Evolutionary conservation across 2,888 invertebrate genomes (phyloP).

Genomic region (Torymus aiolomorphi): DNA sequence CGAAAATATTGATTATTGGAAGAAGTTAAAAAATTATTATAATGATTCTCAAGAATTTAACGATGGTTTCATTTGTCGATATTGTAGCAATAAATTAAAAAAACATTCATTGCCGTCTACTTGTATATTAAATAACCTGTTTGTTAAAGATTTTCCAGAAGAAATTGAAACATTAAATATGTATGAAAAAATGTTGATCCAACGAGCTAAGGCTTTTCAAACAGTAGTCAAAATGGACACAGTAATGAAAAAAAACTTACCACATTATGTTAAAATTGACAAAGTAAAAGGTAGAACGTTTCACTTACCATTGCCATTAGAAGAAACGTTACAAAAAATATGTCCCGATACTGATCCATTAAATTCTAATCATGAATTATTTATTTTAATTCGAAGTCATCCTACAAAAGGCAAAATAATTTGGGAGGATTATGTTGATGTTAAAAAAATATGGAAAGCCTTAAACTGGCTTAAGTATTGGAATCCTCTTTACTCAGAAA

Average conservation of each 20-base stretch:
- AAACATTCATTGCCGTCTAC: no score
- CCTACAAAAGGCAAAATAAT: constrained; percentile 66
- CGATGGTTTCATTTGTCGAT: no score
- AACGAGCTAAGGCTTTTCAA: no score
- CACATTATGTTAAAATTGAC: constrained; percentile 58
- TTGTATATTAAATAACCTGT: no score
- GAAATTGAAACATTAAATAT: no score
- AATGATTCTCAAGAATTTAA: no score
- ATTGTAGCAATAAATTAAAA: no score
- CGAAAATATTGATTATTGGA: no score
- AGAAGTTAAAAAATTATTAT: no score
- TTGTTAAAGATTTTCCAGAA: no score
- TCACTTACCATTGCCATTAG: constrained; percentile 67
- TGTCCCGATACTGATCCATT: constrained; percentile 63
- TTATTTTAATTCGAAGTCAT: constrained; percentile 65
- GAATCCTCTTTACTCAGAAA: constrained; percentile 64
- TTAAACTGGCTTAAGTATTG: constrained; percentile 65
- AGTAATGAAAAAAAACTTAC: constrained; percentile 65
- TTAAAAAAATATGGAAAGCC: constrained; percentile 64
- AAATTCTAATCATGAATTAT: constrained; percentile 65
- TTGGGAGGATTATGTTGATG: no score
- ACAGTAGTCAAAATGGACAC: constrained; percentile 63
- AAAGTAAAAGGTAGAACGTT: constrained; percentile 65
- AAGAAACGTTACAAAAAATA: constrained; percentile 68
- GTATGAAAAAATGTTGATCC: no score